A percentile compares a stretch with the other conserved stretches of the same genome.
These are phyloP conservation scores for Euura lappo DNA, from an alignment of 1,140 invertebrate species.

Conservation along the genomic window DNA sequence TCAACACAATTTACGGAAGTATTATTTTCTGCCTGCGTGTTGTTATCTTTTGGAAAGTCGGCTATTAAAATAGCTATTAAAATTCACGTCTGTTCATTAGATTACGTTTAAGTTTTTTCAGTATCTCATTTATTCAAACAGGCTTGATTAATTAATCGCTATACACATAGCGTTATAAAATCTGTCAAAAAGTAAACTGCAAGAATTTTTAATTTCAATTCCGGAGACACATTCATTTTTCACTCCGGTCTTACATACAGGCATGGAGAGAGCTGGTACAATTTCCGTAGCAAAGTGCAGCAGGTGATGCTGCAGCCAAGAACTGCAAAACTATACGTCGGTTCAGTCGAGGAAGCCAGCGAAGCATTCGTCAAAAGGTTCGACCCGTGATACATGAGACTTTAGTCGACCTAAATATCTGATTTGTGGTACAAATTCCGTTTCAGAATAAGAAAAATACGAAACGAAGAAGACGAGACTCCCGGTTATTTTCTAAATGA, in stretches of 20 bases:
- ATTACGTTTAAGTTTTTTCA: no score
- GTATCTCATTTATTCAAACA: no score
- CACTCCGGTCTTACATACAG: slow-evolving; percentile 53
- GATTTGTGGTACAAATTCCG: slow-evolving; percentile 3
- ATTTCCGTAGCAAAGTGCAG: slow-evolving; percentile 82
- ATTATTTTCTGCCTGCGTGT: no score
- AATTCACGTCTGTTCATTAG: no score
- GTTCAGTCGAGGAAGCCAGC: slow-evolving; percentile 75
- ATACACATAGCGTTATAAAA: no score
- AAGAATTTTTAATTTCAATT: no score
- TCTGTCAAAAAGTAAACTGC: no score
- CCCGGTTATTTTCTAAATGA: slow-evolving; percentile 80
- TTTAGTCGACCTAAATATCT: slow-evolving; percentile 8
- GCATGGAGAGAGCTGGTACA: slow-evolving; percentile 84
- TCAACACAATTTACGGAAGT: no score
- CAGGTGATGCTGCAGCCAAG: slow-evolving; percentile 81
- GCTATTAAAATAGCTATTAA: no score
- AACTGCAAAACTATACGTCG: slow-evolving; percentile 76
- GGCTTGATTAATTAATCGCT: no score
- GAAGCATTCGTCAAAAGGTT: slow-evolving; percentile 74
- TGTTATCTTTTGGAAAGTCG: no score
- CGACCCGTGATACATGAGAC: slow-evolving; percentile 18
- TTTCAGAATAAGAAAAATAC: slow-evolving; percentile 73
- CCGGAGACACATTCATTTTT: no score
- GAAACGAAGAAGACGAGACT: slow-evolving; percentile 70